A percentile compares a stretch with the other conserved stretches of the same genome.
phyloP scores from a whole-genome alignment of 2,113 vertebrate genomes.

The Ageneiosus marmoratus region DNA sequence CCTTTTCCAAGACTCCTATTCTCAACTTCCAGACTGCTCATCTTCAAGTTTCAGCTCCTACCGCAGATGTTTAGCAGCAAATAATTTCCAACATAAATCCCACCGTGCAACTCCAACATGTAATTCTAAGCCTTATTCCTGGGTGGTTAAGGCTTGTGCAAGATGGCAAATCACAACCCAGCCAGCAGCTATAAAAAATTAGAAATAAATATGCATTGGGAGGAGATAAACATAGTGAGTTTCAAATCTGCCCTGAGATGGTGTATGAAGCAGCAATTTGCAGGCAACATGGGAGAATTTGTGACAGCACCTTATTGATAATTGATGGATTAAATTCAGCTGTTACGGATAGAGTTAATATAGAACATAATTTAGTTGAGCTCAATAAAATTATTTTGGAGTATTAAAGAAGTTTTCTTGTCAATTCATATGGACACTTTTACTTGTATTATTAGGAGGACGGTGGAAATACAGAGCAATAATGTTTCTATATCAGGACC shows the following conservation, averaged over 20 bases:
- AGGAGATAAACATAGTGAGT: constrained; percentile 80
- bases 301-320: constrained; percentile 74
- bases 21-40: constrained; percentile 59
- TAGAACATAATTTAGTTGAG: constrained; percentile 68
- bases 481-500: constrained; percentile 60
- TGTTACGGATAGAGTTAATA: constrained; percentile 73
- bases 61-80: constrained; percentile 69
- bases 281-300: constrained; percentile 71
- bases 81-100: constrained; percentile 80
- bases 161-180: constrained; percentile 76
- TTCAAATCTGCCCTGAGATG: constrained; percentile 74
- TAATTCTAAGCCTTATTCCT: constrained; percentile 80
- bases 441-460: constrained; percentile 53
- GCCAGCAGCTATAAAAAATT: constrained; percentile 80
- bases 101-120: constrained; percentile 77
- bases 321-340: constrained; percentile 81
- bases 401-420: constrained; percentile 66
- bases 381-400: constrained; percentile 63
- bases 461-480: constrained; percentile 40
- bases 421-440: constrained; percentile 59
- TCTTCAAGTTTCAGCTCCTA: constrained; percentile 53
- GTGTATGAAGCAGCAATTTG: constrained; percentile 69
- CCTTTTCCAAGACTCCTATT: constrained; percentile 57
- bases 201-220: constrained; percentile 81
- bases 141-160: constrained; percentile 75